A percentile compares a stretch with the other conserved stretches of the same genome.
These are phyloP conservation scores for Clunio marinus DNA, from an alignment of 2,888 invertebrate species.

Conservation along the genomic window DNA sequence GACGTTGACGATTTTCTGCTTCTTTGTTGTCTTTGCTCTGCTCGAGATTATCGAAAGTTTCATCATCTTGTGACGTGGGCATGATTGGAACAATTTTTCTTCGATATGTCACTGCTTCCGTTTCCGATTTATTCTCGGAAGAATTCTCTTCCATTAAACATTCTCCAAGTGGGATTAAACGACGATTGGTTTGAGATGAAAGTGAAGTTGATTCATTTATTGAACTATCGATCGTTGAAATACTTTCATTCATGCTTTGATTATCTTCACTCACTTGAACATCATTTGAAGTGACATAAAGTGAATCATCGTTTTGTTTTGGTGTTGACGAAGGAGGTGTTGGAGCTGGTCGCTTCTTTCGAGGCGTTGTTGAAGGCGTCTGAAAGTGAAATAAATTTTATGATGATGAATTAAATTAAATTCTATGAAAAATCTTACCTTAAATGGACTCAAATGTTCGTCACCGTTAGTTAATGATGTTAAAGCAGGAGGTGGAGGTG, in stretches of 20 bases:
- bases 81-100: conserved; percentile 44
- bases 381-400: too few species aligned
- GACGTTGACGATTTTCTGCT: conserved; percentile 56
- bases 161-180: conserved; percentile 45
- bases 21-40: conserved; percentile 58
- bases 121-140: neutral
- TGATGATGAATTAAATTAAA: too few species aligned
- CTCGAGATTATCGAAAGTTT: conserved; percentile 49
- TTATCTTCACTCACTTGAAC: neutral
- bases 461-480: neutral
- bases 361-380: conserved; percentile 43
- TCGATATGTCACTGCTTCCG: conserved; percentile 45
- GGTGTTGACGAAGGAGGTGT: conserved; percentile 54
- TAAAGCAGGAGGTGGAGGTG: conserved; percentile 45
- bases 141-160: conserved; percentile 42
- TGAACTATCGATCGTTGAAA: neutral
- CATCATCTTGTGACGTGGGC: conserved; percentile 4
- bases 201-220: neutral
- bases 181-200: conserved; percentile 38
- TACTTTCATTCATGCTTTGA: neutral
- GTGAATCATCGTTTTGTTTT: conserved; percentile 43
- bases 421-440: neutral
- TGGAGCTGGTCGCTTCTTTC: conserved; percentile 65
- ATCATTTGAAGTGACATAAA: conserved; percentile 6
- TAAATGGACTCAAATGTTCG: neutral